A percentile compares a stretch with the other conserved stretches of the same genome.
Conservation (phyloP, 2,113 vertebrate species). For the Crotalus tigris region DNA sequence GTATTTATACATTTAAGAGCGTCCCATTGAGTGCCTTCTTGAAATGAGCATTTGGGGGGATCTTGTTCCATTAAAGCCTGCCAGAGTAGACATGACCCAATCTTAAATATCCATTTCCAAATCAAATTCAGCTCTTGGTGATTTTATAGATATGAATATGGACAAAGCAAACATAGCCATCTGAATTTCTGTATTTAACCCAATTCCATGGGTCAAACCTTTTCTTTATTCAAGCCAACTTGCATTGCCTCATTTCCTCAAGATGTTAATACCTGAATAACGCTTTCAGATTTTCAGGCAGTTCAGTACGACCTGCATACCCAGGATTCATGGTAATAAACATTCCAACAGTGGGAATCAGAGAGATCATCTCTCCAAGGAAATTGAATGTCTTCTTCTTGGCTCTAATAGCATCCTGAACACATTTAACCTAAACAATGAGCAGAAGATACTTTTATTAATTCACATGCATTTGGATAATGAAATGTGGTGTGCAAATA, state of each 20-base stretch:
- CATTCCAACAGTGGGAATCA: slow-evolving; percentile 64
- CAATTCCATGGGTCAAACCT: neutral
- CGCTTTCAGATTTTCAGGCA: slow-evolving; percentile 75
- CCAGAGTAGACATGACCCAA: neutral
- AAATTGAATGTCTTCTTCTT: slow-evolving; percentile 69
- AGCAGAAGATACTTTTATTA: neutral
- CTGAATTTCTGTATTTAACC: neutral
- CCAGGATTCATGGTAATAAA: slow-evolving; percentile 79
- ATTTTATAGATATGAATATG: neutral
- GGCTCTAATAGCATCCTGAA: slow-evolving; percentile 73
- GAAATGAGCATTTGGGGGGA: neutral
- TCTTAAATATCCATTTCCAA: neutral
- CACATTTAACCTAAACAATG: slow-evolving; percentile 66
- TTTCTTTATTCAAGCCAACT: neutral
- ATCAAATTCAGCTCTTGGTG: neutral
- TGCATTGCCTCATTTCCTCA: neutral
- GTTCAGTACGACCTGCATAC: slow-evolving; percentile 70
- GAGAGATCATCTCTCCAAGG: slow-evolving; percentile 64
- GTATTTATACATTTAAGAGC: neutral
- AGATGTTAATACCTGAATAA: slow-evolving; percentile 66
- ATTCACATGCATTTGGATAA: neutral
- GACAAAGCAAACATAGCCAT: neutral
- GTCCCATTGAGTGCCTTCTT: neutral
- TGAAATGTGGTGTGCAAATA: neutral
- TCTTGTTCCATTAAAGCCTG: neutral